Conservation (phyloP, 2,797 vertebrate species). For the Pangasius sanitwongsei region DNA sequence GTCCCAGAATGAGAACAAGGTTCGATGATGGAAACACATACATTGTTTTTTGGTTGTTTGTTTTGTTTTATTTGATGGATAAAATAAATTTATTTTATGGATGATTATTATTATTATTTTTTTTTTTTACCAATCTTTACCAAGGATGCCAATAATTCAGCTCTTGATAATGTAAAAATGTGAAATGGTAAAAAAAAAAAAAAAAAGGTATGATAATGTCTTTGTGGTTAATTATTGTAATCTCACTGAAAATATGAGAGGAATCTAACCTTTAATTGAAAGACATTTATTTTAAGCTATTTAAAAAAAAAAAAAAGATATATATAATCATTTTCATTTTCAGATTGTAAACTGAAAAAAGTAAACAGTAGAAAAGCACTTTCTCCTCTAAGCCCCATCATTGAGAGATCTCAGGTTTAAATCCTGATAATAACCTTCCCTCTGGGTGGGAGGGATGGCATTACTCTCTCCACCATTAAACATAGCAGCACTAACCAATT, state of each 20-base stretch:
- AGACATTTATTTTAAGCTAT: background rate
- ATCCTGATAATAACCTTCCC: background rate
- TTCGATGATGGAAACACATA: conserved; percentile 54
- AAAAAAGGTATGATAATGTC: background rate
- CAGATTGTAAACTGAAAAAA: no score
- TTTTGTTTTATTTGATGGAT: background rate
- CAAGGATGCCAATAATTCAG: no score
- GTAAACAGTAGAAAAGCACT: no score
- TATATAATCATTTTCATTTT: no score
- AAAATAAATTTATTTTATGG: background rate
- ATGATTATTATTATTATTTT: no score
- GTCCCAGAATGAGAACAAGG: conserved; percentile 54
- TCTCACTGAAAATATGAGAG: background rate
- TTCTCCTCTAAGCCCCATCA: background rate
- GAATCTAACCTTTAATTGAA: background rate
- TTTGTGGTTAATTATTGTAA: background rate
- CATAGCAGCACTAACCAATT: background rate
- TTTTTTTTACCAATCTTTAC: no score
- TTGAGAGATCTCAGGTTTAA: background rate
- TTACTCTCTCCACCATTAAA: background rate
- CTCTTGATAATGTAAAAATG: no score
- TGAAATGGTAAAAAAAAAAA: no score
- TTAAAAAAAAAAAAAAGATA: no score
- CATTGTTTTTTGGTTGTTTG: background rate
- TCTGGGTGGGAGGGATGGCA: background rate